phyloP scores from a whole-genome alignment of 2,113 vertebrate species.

The Gulo gulo region DNA sequence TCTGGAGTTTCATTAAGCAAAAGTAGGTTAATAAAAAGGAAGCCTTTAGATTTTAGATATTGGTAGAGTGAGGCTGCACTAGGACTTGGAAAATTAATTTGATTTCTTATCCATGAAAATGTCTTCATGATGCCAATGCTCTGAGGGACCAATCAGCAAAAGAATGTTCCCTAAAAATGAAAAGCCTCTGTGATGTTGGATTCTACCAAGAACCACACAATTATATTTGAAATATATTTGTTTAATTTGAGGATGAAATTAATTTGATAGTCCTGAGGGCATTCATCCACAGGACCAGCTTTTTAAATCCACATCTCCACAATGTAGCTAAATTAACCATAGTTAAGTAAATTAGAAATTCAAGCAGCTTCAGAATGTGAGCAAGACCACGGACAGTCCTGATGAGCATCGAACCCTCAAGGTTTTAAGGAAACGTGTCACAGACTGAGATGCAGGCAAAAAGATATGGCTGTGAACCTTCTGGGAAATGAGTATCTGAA shows the following conservation, averaged over 20 bases:
- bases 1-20: conserved; percentile 59
- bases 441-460: neutral
- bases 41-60: conserved; percentile 62
- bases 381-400: neutral
- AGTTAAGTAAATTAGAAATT: conserved; percentile 38
- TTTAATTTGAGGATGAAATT: conserved; percentile 60
- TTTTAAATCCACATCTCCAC: conserved; percentile 39
- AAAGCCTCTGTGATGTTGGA: neutral
- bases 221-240: conserved; percentile 43
- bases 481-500: neutral
- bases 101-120: conserved; percentile 60
- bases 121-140: conserved; percentile 16
- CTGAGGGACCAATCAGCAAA: conserved; percentile 29
- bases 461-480: neutral
- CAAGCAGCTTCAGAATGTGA: neutral
- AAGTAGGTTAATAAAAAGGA: conserved; percentile 74
- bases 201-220: conserved; percentile 14
- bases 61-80: conserved; percentile 28
- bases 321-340: conserved; percentile 25
- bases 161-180: conserved; percentile 42
- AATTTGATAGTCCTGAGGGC: conserved; percentile 34
- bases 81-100: conserved; percentile 63
- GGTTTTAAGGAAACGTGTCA: neutral
- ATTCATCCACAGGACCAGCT: neutral
- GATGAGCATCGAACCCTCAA: neutral